These are phyloP conservation scores for Rousettus leschenaultii DNA, from an alignment of 2,113 vertebrate genomes.

Conservation along the genomic window DNA sequence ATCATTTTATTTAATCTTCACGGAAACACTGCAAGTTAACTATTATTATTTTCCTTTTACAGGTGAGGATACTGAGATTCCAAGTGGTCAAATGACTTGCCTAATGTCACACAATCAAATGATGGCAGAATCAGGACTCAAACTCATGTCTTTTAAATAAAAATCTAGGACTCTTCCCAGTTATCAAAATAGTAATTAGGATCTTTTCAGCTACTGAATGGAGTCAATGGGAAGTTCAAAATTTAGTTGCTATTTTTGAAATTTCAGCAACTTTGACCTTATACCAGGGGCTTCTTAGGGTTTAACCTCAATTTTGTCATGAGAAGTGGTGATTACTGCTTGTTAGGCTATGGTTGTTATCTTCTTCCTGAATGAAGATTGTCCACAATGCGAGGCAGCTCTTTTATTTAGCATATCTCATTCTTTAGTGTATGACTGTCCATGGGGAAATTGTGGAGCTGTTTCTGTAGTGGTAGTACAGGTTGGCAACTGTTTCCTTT, in stretches of 20 bases:
- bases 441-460: not conserved
- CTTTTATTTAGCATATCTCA: not conserved
- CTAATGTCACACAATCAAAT: not conserved
- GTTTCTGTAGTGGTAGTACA: not conserved
- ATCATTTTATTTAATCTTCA: not conserved
- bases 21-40: not conserved
- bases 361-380: not conserved
- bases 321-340: not conserved
- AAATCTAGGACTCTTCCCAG: not conserved
- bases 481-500: not conserved
- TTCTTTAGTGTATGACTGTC: not conserved
- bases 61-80: not conserved
- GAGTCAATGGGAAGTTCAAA: not conserved
- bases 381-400: not conserved
- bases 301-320: not conserved
- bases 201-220: not conserved
- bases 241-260: not conserved
- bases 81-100: not conserved
- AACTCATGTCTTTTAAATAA: not conserved
- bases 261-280: not conserved
- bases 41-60: not conserved
- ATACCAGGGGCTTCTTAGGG: not conserved
- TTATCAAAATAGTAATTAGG: not conserved
- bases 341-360: not conserved
- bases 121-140: not conserved